Percentiles rank a stretch among this genome's conserved stretches.
Conservation (phyloP, 2,888 invertebrate genomes). For the Nymphalis polychloros region DNA sequence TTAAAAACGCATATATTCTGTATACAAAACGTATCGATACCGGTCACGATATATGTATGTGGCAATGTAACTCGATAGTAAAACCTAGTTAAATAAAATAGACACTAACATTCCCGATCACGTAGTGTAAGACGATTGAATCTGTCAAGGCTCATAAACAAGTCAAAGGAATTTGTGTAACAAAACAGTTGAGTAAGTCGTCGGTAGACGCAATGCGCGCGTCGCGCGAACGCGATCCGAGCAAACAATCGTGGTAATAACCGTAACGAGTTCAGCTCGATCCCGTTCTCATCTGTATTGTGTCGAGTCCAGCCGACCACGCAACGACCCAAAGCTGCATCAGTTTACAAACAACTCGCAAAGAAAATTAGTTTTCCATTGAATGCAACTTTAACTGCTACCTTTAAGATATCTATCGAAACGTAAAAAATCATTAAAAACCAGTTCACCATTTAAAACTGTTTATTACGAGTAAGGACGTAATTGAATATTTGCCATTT, state of each 20-base stretch:
- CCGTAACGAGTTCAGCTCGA: slow-evolving; percentile 64
- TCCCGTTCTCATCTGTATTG: slow-evolving; percentile 67
- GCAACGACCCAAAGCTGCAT: slow-evolving; percentile 47
- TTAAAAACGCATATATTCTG: no score
- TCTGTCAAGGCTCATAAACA: slow-evolving; percentile 31
- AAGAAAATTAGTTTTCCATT: slow-evolving; percentile 42
- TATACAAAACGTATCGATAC: not conserved
- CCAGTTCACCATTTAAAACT: not conserved
- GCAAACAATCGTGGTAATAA: slow-evolving; percentile 71
- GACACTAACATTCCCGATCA: not conserved
- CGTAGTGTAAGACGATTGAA: slow-evolving; percentile 17
- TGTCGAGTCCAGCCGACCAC: slow-evolving; percentile 54
- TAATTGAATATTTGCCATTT: not conserved
- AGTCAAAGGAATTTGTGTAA: slow-evolving; percentile 55
- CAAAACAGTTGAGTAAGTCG: slow-evolving; percentile 55
- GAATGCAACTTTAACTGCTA: slow-evolving; percentile 17
- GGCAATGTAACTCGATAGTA: no score
- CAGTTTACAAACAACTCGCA: slow-evolving; percentile 37
- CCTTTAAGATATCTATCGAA: slow-evolving; percentile 11
- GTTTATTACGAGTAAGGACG: not conserved
- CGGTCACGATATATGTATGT: not conserved
- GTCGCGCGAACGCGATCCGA: slow-evolving; percentile 57
- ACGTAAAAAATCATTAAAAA: not conserved
- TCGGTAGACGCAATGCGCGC: slow-evolving; percentile 44
- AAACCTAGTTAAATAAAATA: slow-evolving; percentile 4